Conservation (phyloP, 1,140 invertebrate genomes). For the Drosophila arawakana region DNA sequence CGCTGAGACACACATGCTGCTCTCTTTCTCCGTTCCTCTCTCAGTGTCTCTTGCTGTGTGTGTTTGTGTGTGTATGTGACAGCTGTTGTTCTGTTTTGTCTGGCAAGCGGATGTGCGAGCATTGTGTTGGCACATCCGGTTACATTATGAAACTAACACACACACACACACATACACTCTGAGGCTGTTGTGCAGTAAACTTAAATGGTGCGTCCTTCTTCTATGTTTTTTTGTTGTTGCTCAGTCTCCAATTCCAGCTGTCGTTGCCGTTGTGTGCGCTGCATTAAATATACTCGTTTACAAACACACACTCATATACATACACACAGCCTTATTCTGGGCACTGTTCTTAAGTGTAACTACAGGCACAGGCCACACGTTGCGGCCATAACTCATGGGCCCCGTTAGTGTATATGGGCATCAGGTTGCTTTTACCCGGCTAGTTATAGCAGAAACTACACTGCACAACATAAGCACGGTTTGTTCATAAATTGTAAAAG, state of each 20-base stretch:
- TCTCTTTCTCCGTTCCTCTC: not conserved
- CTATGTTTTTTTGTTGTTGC: conserved; percentile 38
- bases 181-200: conserved; percentile 54
- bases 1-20: conserved; percentile 54
- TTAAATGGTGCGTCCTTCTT: conserved; percentile 65
- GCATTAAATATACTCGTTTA: conserved; percentile 56
- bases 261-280: conserved; percentile 51
- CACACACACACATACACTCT: conserved; percentile 13
- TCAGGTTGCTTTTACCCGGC: conserved; percentile 69
- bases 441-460: conserved; percentile 62
- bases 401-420: conserved; percentile 52
- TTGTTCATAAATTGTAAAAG: not conserved
- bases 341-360: conserved; percentile 66
- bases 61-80: conserved; percentile 64
- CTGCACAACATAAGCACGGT: conserved; percentile 24
- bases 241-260: conserved; percentile 51
- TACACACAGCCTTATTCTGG: conserved; percentile 1
- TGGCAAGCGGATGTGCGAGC: conserved; percentile 78
- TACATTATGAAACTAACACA: conserved; percentile 80
- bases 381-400: conserved; percentile 74
- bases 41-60: not conserved
- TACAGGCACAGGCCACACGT: conserved; percentile 69
- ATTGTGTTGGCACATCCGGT: conserved; percentile 83
- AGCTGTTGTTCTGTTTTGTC: conserved; percentile 77
- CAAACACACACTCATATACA: conserved; percentile 5